phyloP scores from a whole-genome alignment of 2,113 vertebrate species.

The Pterocles orientalis region DNA sequence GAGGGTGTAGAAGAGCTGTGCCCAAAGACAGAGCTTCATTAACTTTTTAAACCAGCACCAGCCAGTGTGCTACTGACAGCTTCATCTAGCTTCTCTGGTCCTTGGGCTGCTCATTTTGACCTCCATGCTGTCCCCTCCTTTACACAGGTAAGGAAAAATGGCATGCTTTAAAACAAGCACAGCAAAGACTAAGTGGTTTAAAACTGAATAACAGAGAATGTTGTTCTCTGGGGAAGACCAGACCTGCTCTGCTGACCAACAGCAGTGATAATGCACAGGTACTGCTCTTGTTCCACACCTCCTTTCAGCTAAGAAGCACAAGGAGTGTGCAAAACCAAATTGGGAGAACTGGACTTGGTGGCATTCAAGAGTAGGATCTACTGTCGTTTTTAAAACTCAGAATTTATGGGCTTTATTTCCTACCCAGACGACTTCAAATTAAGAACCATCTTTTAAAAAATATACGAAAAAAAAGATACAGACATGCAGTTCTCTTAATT shows the following conservation, averaged over 20 bases:
- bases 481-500: background rate
- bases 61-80: background rate
- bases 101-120: background rate
- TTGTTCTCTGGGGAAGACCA: background rate
- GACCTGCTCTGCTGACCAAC: background rate
- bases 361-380: background rate
- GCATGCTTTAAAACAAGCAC: background rate
- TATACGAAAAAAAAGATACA: background rate
- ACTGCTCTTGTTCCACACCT: background rate
- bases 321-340: background rate
- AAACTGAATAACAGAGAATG: background rate
- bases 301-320: background rate
- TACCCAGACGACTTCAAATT: background rate
- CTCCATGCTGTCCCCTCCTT: background rate
- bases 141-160: background rate
- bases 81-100: background rate
- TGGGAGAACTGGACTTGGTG: background rate
- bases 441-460: background rate
- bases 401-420: background rate
- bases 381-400: background rate
- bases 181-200: background rate
- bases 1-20: accelerated
- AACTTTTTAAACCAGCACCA: background rate
- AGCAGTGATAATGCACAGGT: background rate
- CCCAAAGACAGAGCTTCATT: background rate